These are phyloP conservation scores for Psephotus haematonotus DNA, from an alignment of 2,113 vertebrate species.

Conservation along the genomic window DNA sequence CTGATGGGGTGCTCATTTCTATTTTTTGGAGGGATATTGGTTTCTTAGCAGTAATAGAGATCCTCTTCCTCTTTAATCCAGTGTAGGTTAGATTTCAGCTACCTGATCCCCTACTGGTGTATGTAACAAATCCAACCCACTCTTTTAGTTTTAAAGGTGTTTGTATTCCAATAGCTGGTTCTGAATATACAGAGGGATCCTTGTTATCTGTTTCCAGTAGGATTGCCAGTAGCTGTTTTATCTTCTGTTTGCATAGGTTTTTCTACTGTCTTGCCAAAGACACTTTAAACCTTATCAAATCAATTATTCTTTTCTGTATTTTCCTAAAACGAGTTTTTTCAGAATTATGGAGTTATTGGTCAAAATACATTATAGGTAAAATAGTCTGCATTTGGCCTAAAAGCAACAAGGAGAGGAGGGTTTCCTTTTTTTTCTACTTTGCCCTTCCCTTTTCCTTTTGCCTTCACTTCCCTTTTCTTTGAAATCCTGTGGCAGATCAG, in stretches of 20 bases:
- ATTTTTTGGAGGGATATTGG: rapidly evolving
- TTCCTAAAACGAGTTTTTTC: neutral
- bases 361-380: neutral
- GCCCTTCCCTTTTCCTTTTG: neutral
- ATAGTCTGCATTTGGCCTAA: neutral
- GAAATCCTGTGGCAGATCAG: neutral
- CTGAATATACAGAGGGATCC: neutral
- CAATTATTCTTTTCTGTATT: neutral
- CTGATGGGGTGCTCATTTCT: neutral
- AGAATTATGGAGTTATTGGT: neutral
- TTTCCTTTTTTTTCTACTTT: neutral
- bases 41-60: neutral
- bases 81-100: neutral
- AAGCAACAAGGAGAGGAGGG: neutral
- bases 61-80: neutral
- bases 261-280: neutral
- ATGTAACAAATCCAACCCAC: neutral
- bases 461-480: neutral
- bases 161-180: neutral
- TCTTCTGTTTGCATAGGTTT: neutral
- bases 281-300: neutral
- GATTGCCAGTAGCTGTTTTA: neutral
- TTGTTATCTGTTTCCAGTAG: neutral
- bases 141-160: neutral
- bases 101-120: neutral